Evolutionary conservation across 1,140 invertebrate species (phyloP), one percentile per base, ranked within the genome.

Genomic region (Schlechtendalia chinensis): DNA sequence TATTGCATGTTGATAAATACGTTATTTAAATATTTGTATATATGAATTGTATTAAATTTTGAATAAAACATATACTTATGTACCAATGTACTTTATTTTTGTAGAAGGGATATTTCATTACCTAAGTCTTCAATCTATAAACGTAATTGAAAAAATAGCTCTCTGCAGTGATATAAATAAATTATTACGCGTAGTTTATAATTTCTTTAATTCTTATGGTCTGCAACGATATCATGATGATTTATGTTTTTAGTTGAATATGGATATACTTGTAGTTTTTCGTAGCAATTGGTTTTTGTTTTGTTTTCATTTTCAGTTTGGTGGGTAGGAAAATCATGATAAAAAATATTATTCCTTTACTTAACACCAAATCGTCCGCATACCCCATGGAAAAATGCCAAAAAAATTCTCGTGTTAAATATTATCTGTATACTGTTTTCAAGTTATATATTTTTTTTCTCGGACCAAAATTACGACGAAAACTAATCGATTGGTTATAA

Each of bases 331-430:
- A 69, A 69, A 27, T 69, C 45, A 8, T 27, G 67, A 50, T 50
- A 69, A 69, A 69, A 69, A 69, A 22, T 45, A 47, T 47, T 69
- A 69, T 69, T n/a, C 67, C 16, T 69, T 69, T 69, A 50, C 56
- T 59, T 12, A 12, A 1, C 4, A 27, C n/a, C 22, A 3, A 14
- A 27, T 24, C 22, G 67, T 50, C 39, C 24, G 45, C 22, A 69
- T 24, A 10, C 39, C n/a, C 24, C 5, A 10, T 69, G 67, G 67
- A 50, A 69, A 27, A 39, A 50, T 50, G 45, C 67, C 67, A 69
- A 69, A 50, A 50, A 69, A 69, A 50, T 69, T 69, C 22, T 22
- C 0, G 22, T 50, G 12, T 50, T 27, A 69, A 50, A 69, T 69
- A 69, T 24, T 69, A 69, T 50, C 47, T 50, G 14, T 50, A 50